phyloP scores from a whole-genome alignment of 2,797 vertebrate species.

The Momotus momota region DNA sequence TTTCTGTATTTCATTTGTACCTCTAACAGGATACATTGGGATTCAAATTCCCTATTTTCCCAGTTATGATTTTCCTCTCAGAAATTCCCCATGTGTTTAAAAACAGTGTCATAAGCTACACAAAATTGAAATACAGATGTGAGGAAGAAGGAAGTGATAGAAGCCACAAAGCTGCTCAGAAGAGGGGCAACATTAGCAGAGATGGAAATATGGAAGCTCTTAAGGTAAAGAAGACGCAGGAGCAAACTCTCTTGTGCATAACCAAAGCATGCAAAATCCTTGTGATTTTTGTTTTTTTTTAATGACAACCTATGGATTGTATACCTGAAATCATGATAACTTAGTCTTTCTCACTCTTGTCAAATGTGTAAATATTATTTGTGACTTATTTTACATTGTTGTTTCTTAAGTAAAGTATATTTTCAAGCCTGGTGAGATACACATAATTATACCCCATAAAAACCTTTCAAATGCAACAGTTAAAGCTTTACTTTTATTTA shows the following conservation, averaged over 20 bases:
- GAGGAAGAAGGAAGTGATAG: neutral
- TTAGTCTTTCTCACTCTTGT: neutral
- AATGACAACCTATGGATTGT: neutral
- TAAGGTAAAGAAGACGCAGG: neutral
- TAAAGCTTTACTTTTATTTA: slow-evolving; percentile 19
- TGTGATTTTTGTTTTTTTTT: neutral
- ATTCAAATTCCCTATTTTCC: neutral
- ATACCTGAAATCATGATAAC: neutral
- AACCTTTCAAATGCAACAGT: neutral
- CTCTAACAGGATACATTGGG: neutral
- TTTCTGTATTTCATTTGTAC: neutral
- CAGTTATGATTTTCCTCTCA: neutral
- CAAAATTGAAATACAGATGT: neutral
- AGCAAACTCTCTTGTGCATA: neutral
- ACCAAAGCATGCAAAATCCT: neutral
- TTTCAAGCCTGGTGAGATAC: neutral
- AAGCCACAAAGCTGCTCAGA: neutral
- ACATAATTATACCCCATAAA: neutral
- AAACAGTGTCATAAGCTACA: neutral
- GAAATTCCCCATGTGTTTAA: neutral
- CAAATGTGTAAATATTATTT: neutral
- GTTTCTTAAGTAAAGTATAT: neutral
- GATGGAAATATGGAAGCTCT: neutral
- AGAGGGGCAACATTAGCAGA: neutral
- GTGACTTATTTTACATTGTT: neutral